phyloP scores from a whole-genome alignment of 2,888 invertebrate species.

The Caenorhabditis sp. region DNA sequence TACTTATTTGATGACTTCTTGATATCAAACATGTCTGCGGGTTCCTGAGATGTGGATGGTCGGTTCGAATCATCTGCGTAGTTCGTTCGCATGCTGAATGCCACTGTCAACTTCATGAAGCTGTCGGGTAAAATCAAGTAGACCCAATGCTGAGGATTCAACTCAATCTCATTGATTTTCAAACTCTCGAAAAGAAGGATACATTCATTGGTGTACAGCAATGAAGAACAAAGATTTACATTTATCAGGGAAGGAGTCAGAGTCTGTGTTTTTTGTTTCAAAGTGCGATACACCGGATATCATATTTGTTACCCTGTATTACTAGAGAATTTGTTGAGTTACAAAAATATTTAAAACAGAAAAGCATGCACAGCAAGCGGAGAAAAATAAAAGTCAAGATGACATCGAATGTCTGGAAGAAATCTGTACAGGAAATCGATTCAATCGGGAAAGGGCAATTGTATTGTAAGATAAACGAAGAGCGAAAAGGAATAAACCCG shows the following conservation, averaged over 20 bases:
- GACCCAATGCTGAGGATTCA: neutral
- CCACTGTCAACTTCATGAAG: no score
- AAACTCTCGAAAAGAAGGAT: neutral
- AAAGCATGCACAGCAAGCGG: slow-evolving; percentile 54
- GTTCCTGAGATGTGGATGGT: slow-evolving; percentile 48
- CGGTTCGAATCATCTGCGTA: slow-evolving; percentile 4
- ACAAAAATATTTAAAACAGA: neutral
- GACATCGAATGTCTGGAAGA: slow-evolving; percentile 40
- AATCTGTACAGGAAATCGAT: slow-evolving; percentile 29
- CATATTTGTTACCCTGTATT: slow-evolving; percentile 21
- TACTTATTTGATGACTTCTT: slow-evolving; percentile 37
- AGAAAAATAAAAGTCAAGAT: neutral
- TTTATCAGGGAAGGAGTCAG: neutral
- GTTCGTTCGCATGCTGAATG: slow-evolving; percentile 16
- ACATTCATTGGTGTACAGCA: slow-evolving; percentile 21
- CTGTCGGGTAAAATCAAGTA: neutral
- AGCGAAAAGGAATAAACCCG: slow-evolving; percentile 30
- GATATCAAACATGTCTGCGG: slow-evolving; percentile 32
- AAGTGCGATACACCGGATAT: slow-evolving; percentile 35
- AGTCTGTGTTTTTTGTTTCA: neutral
- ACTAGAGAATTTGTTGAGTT: neutral
- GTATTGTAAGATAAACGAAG: slow-evolving; percentile 25
- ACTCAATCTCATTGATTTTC: neutral
- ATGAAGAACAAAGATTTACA: neutral
- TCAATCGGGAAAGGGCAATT: slow-evolving; percentile 36